Base-by-base conservation (phyloP, 2,888 invertebrate species). In the Erannis defoliaria region DNA sequence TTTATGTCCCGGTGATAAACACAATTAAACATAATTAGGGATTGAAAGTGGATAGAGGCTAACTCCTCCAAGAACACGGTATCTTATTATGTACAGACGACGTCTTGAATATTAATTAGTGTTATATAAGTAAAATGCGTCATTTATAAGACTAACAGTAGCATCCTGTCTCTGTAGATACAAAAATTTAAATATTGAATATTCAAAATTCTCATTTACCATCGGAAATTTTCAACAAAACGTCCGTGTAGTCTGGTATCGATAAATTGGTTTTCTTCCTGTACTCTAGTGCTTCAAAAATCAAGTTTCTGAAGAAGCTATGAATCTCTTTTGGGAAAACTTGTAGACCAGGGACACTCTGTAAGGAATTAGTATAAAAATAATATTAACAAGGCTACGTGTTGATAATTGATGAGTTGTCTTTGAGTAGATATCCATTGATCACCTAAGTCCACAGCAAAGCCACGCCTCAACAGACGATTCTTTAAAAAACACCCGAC, bases 231-330 rank as follows among this genome's bases (percentile, higher is more conserved):
- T 58, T 51, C 1, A 6, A 16, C 14, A 58, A 31, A 12, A 58
- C 21, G 23, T 58, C 53, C 53, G 38, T 58, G 29, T 53, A 45
- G 14, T 58, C 58, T 5, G 31, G 46, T 2, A 53, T 21, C 0
- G 31, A 21, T 19, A 58, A 1, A 33, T 40, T 53, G 18, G 46
- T 8, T 0, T 23, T 40, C 18, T 40, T 38, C 14, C 58, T 45
- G n/a, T 46, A 23, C 3, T 45, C 14, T 5, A 58, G 18, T 5
- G 45, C 43, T 31, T 18, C 46, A 10, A 16, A 14, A 0, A 58
- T 21, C 0, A 26, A 14, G 5, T 37, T 4, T 40, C 58, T 45
- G 6, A 58, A 0, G 5, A 53, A 53, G 10, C 40, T 29, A 10
- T 43, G 18, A 2, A 3, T 10, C 12, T 42, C 4, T n/a, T 45